A percentile compares a stretch with the other conserved stretches of the same genome.
Conservation (phyloP, 2,797 vertebrate genomes). For the Dermochelys coriacea region DNA sequence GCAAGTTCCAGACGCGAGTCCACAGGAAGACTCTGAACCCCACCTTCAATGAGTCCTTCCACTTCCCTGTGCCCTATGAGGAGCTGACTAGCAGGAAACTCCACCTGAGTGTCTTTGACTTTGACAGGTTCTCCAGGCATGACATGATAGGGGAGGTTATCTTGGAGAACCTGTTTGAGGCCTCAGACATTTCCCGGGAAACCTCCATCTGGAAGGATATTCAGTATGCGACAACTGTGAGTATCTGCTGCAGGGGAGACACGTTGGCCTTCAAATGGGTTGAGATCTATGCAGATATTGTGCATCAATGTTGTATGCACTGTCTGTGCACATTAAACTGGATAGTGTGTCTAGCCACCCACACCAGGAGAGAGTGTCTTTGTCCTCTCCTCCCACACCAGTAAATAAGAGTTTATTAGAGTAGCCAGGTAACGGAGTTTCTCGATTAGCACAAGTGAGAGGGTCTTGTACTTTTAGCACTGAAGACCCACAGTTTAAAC, state of each 20-base stretch:
- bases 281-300: not conserved
- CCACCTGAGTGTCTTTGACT: constrained; percentile 98
- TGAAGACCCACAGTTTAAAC: not conserved
- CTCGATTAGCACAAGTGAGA: too few relatives aligned
- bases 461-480: fast-evolving
- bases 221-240: constrained; percentile 95
- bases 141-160: constrained; percentile 99
- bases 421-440: too few relatives aligned
- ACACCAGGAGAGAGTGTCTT: too few relatives aligned
- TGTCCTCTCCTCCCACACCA: too few relatives aligned
- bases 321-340: not conserved
- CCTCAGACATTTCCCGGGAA: constrained; percentile 94
- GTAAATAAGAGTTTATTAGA: not conserved
- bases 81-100: constrained; percentile 92
- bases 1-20: constrained; percentile 97
- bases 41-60: constrained; percentile 94
- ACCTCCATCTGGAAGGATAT: constrained; percentile 98
- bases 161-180: constrained; percentile 96
- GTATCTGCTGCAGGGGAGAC: constrained; percentile 50
- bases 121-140: constrained; percentile 96
- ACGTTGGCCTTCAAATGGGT: not conserved
- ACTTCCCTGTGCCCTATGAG: constrained; percentile 95
- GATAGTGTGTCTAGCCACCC: not conserved
- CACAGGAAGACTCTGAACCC: constrained; percentile 98
- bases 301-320: not conserved